Evolutionary conservation across 2,888 invertebrate species (phyloP), one percentile per base, ranked within the genome.

Genomic region (Ditula angustiorana): DNA sequence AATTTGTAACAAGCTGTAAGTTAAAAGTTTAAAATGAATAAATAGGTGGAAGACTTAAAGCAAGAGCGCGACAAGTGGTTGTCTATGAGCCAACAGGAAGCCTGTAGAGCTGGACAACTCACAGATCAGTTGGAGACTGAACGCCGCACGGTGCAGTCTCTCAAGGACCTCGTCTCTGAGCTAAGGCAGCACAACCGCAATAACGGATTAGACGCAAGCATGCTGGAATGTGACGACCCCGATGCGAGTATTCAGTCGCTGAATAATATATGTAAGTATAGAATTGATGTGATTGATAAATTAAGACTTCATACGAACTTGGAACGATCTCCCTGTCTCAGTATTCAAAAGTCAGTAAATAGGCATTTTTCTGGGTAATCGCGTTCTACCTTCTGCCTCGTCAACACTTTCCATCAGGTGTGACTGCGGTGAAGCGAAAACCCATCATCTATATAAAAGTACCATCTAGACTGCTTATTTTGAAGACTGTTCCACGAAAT

Each of bases 21-120:
- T n/a, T n/a, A n/a, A n/a, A n/a, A n/a, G n/a, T n/a, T n/a, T n/a
- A n/a, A n/a, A n/a, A n/a, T n/a, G n/a, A n/a, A n/a, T n/a, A n/a
- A n/a, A n/a, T 77, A 95, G 82, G 74, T 95, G 21, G 93, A 93
- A 7, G 92, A 92, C 61, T 75, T 92, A 1, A 90, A 88, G 70
- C 75, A 79, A 10, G 90, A 93, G 35, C 81, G 90, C 1, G 88
- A 90, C 66, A 88, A 88, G 71, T 87, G 85, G 83, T 37, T 88
- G 1, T 24, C 75, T 0, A 62, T 84, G 16, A 83, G 81, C 61
- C 87, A 88, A 66, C 75, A 85, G 61, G 89, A 91, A 71, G 71
- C 78, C 0, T 64, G 70, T 0, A 79, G 81, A 2, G 83, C 82
- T 0, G 67, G 57, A 1, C 78, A 82, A 46, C 72, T 92, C 1